Conservation (phyloP, 2,797 vertebrate genomes). For the Parauchenoglanis ngamensis region DNA sequence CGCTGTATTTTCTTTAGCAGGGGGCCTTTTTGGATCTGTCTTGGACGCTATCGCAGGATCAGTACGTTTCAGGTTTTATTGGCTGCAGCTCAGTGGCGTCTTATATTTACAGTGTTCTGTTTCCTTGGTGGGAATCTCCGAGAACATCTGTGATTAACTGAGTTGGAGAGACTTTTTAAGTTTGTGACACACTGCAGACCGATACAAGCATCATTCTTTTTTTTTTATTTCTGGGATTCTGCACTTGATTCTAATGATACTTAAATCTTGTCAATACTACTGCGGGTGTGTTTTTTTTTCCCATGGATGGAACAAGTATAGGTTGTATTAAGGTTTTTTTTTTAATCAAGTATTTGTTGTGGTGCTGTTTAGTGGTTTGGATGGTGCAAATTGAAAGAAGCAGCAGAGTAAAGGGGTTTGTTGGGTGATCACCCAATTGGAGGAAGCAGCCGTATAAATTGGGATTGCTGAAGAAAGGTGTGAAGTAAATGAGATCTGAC, state of each 20-base stretch:
- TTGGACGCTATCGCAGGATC: constrained; percentile 61
- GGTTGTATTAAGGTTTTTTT: not conserved
- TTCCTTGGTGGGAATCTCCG: constrained; percentile 57
- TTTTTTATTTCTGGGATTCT: not conserved
- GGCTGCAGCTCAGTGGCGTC: constrained; percentile 58
- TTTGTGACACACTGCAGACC: constrained; percentile 39
- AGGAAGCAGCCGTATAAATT: constrained; percentile 36
- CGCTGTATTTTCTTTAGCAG: constrained; percentile 65
- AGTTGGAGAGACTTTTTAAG: constrained; percentile 62
- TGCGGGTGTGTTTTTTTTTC: not conserved
- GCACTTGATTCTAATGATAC: constrained; percentile 25
- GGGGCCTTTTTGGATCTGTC: constrained; percentile 37
- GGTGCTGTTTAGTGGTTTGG: constrained; percentile 9
- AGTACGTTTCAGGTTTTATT: constrained; percentile 69
- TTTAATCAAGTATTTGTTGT: constrained; percentile 1
- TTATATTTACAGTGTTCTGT: constrained; percentile 68
- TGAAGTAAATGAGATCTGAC: constrained; percentile 40
- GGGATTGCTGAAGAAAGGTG: constrained; percentile 23
- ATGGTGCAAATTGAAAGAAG: constrained; percentile 21
- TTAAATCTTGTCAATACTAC: constrained; percentile 28
- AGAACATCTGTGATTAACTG: constrained; percentile 73
- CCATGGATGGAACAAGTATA: not conserved
- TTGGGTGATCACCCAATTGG: constrained; percentile 2
- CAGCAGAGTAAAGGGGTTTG: not conserved
- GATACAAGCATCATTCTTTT: not conserved